These are phyloP conservation scores for Ecdyonurus torrentis DNA, from an alignment of 2,888 invertebrate species.

Conservation along the genomic window DNA sequence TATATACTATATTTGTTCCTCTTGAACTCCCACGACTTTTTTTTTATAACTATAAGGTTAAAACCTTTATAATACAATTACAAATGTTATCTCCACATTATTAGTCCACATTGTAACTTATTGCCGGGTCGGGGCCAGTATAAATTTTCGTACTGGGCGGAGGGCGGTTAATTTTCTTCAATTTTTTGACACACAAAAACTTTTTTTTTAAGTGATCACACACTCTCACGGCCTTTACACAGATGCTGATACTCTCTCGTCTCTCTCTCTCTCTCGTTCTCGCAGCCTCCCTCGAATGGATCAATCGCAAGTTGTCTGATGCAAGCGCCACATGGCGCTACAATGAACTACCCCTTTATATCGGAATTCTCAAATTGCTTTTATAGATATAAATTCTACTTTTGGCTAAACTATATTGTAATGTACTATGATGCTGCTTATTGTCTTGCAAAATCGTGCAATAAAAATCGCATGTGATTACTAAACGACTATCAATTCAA, in stretches of 20 bases:
- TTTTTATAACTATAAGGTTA: background rate
- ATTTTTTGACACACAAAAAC: background rate
- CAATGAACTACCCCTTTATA: no score
- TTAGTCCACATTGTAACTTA: background rate
- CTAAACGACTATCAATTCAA: no score
- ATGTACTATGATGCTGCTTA: no score
- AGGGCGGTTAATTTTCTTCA: background rate
- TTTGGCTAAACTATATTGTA: no score
- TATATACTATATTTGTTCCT: no score
- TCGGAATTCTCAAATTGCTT: no score
- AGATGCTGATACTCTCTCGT: background rate
- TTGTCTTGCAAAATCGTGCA: no score
- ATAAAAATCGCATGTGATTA: no score
- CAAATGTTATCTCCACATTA: background rate
- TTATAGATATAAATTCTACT: no score
- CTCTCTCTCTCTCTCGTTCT: background rate
- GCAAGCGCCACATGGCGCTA: background rate
- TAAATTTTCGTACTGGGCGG: background rate
- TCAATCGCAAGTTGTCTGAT: background rate
- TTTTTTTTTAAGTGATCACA: no score
- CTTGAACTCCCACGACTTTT: background rate
- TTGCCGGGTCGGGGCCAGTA: background rate
- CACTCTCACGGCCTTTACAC: background rate
- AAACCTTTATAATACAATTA: background rate
- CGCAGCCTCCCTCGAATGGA: constrained; percentile 3